Percentiles rank a stretch among this genome's conserved stretches.
phyloP scores from a whole-genome alignment of 1,140 invertebrate genomes.

The Drosophila guanche region DNA sequence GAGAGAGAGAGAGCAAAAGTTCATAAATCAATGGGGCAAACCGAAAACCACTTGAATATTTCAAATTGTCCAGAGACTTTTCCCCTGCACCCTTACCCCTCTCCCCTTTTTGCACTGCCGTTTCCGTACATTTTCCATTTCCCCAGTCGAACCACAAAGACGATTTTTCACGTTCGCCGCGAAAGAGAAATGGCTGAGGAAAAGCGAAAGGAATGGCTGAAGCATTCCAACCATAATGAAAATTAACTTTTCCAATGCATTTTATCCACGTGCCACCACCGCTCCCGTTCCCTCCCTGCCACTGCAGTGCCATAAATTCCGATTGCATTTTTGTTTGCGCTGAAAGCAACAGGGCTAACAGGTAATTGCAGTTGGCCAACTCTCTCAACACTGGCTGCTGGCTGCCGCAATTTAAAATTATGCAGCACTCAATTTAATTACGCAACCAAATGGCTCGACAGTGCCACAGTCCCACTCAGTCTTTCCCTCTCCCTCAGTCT shows the following conservation, averaged over 20 bases:
- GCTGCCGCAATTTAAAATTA: constrained; percentile 66
- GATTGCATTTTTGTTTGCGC: constrained; percentile 53
- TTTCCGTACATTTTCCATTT: background rate
- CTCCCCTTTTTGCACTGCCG: background rate
- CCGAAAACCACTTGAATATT: constrained; percentile 66
- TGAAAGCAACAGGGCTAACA: constrained; percentile 43
- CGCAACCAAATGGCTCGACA: constrained; percentile 50
- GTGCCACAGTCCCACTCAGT: background rate
- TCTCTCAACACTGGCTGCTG: constrained; percentile 32
- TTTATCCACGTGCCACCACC: constrained; percentile 16
- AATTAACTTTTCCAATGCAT: constrained; percentile 72
- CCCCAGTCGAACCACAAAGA: constrained; percentile 28
- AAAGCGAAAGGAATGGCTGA: constrained; percentile 13
- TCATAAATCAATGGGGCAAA: constrained; percentile 62
- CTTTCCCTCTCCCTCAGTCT: constrained; percentile 2
- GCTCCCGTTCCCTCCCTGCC: constrained; percentile 1
- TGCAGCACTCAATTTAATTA: constrained; percentile 79
- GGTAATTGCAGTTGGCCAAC: constrained; percentile 74
- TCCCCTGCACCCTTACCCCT: background rate
- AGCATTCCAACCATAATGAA: constrained; percentile 58
- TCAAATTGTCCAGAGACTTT: constrained; percentile 55
- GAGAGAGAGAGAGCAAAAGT: constrained; percentile 16
- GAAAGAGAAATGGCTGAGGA: constrained; percentile 23
- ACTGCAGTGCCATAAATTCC: constrained; percentile 63
- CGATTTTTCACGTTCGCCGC: constrained; percentile 42